Evolutionary conservation across 2,797 vertebrate genomes (phyloP), one percentile per base, ranked within the genome.

Genomic region (Hyperoplus lanceolatus): DNA sequence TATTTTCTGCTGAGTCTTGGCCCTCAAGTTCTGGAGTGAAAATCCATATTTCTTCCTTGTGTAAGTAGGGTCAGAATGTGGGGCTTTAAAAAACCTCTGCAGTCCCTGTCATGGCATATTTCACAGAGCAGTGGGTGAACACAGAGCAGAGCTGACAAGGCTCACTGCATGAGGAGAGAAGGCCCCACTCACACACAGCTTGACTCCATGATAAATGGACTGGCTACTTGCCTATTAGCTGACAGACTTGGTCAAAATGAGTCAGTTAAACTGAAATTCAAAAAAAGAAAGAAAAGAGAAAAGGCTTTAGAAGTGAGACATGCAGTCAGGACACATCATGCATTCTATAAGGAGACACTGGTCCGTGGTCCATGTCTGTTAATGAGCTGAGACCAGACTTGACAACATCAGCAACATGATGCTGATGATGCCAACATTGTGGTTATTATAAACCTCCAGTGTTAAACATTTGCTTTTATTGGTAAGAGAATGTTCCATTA

Each of bases 41-140:
- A 92, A 88, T 89, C 82, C 79, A 88, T 90, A 83, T 91, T 89
- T 90, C 79, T 86, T 83, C 85, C 79, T 73, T 68, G 81, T 87
- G 73, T 89, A 86, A 92, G 91, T 82, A 87, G 83, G 83, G 89
- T 90, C 88, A 85, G 85, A 87, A 84, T 89, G 87, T 74, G 0
- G 63, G 86, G 78, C 83, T 91, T 89, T 29, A 29, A 29, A 77
- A 89, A 93, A 90, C 86, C 87, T 89, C 86, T 89, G 86, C 85
- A 90, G 86, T 84, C 87, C 53, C 90, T 93, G 90, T 92, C 92
- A 92, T 75, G 75, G 74, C 79, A 73, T 85, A 89, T 92, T 92
- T 92, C 87, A 87, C 87, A 89, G 85, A 85, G 88, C 79, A 62
- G 85, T 73, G 86, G 85, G 76, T 77, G 82, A 90, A 92, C 85